Percentiles rank a stretch among this genome's conserved stretches.
Evolutionary conservation across 2,888 invertebrate species (phyloP).

Genomic region (Diaphora mendica): DNA sequence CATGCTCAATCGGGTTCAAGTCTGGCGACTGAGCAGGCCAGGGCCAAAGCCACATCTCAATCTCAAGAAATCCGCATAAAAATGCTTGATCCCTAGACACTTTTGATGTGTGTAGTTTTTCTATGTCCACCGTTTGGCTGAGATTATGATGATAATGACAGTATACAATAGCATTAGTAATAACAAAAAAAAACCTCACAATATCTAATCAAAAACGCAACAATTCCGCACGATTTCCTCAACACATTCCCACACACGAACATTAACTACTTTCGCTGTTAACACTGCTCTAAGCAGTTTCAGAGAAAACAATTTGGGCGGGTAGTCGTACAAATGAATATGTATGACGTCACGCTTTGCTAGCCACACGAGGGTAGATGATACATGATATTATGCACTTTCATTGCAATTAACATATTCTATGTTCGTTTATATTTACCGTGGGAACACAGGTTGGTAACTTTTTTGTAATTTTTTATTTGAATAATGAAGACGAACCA

Average conservation of each 20-base stretch:
- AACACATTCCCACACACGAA: constrained; percentile 4
- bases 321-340: constrained; percentile 1
- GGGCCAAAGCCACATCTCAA: too few relatives aligned
- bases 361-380: neutral
- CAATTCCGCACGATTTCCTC: neutral
- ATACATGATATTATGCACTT: neutral
- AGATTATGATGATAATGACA: too few relatives aligned
- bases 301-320: constrained; percentile 11
- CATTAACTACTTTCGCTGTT: constrained; percentile 7
- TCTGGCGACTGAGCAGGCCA: too few relatives aligned
- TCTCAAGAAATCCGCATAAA: too few relatives aligned
- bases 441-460: neutral
- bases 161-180: neutral
- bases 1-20: too few relatives aligned
- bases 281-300: neutral
- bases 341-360: constrained; percentile 12
- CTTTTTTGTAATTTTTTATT: neutral
- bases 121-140: too few relatives aligned
- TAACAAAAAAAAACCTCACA: neutral
- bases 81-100: too few relatives aligned
- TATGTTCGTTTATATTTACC: neutral
- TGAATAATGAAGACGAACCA: neutral
- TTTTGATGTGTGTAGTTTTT: too few relatives aligned
- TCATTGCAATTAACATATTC: neutral
- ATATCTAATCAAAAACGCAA: neutral